These are phyloP conservation scores for Penaeus chinensis DNA, from an alignment of 1,140 invertebrate genomes.

Conservation along the genomic window DNA sequence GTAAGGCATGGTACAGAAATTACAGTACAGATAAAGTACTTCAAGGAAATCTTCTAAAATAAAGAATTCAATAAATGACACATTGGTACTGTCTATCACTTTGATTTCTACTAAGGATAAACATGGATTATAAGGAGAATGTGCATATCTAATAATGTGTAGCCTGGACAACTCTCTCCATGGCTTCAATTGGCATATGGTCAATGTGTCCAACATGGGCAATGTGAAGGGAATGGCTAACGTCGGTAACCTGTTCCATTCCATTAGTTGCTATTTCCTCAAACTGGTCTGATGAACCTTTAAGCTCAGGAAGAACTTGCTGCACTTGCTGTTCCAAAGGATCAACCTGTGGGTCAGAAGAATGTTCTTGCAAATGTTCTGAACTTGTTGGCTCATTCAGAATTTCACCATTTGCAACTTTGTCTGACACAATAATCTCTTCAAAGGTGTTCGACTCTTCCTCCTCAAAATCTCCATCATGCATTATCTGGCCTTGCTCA, in stretches of 20 bases:
- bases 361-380: conserved; percentile 19
- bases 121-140: too few species aligned
- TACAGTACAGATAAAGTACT: too few species aligned
- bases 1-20: too few species aligned
- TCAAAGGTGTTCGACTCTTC: background rate
- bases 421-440: conserved; percentile 1
- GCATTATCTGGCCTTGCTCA: conserved; percentile 41
- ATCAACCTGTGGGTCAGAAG: conserved; percentile 1
- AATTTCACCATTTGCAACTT: conserved; percentile 3
- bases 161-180: conserved; percentile 52
- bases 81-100: too few species aligned
- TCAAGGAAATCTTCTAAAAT: too few species aligned
- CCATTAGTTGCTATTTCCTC: conserved; percentile 43
- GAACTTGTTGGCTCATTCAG: conserved; percentile 30
- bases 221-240: conserved; percentile 40
- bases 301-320: conserved; percentile 39
- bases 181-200: conserved; percentile 53
- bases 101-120: too few species aligned
- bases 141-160: conserved; percentile 28
- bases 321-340: conserved; percentile 20
- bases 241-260: conserved; percentile 31
- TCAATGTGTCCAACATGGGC: conserved; percentile 54
- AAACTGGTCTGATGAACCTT: conserved; percentile 32
- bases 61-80: too few species aligned
- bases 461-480: conserved; percentile 26